Base-by-base conservation (phyloP, 2,888 invertebrate genomes). In the Parnassius smintheus region DNA sequence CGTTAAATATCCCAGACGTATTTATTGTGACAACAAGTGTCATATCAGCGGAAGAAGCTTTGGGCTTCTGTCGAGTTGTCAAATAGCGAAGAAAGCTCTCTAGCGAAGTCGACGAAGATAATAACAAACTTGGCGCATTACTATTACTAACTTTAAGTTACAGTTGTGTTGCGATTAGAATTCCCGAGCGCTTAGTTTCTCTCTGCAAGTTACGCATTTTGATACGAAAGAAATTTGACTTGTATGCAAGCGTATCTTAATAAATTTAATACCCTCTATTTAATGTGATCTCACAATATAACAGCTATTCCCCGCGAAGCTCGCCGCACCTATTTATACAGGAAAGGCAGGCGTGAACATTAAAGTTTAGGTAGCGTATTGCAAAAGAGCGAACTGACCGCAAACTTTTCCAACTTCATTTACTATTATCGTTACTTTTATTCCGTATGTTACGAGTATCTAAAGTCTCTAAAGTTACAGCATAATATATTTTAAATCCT, bases 31-130 rank as follows among this genome's bases (percentile, higher is more conserved):
- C 62, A 62, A 58, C 58, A 62, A 46, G 41, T 48, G 41, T 22
- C 41, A 42, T 59, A 62, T 57, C 56, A 42, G 9, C 52, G 58
- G 13, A 45, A 12, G 42, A 53, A 11, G 62, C 56, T 49, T 35
- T 44, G 42, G 62, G 53, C 62, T 48, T 62, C 62, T 57, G 57
- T 62, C 62, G 52, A 25, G 53, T 57, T 52, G 61, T 61, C 62
- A 54, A 53, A 49, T 49, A 13, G 22, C 12, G 48, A 46, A 48
- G 57, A 45, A n/a, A 22, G 25, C 53, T 58, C 62, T 22, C 49
- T 42, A 58, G 62, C 58, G 58, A 42, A 11, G 57, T 57, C 62
- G 46, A 49, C 25, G 50, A 41, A 58, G 62, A 62, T 62, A 62
- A 50, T 25, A n/a, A 10, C 12, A 35, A 58, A 62, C 58, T 62